Evolutionary conservation across 1,140 invertebrate species (phyloP).

Genomic region (Heliconius hewitsoni): DNA sequence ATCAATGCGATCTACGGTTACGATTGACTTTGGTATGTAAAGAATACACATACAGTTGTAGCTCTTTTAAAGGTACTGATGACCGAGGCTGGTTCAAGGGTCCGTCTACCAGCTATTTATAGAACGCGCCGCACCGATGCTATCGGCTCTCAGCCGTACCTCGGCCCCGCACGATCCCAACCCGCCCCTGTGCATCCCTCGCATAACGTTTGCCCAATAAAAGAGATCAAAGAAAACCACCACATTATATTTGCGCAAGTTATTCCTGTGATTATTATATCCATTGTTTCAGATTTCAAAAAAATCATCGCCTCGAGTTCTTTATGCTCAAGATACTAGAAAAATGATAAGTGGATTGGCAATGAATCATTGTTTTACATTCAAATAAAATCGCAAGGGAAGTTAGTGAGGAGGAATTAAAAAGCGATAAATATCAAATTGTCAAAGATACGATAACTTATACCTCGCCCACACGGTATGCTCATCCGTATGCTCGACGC

Average conservation of each 20-base stretch:
- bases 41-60: slow-evolving; percentile 57
- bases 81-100: slow-evolving; percentile 74
- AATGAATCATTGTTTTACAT: slow-evolving; percentile 48
- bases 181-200: slow-evolving; percentile 74
- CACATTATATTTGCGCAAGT: slow-evolving; percentile 72
- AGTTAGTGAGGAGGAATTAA: slow-evolving; percentile 41
- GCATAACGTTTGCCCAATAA: slow-evolving; percentile 70
- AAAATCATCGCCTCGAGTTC: slow-evolving; percentile 54
- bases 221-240: slow-evolving; percentile 73
- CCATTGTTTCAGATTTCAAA: slow-evolving; percentile 66
- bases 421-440: slow-evolving; percentile 42
- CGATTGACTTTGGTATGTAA: slow-evolving; percentile 42
- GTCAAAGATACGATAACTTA: slow-evolving; percentile 53
- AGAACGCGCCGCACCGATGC: slow-evolving; percentile 70
- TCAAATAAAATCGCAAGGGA: slow-evolving; percentile 48
- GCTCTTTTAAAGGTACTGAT: slow-evolving; percentile 63
- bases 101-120: slow-evolving; percentile 76
- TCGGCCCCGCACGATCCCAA: slow-evolving; percentile 63
- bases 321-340: slow-evolving; percentile 49
- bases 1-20: slow-evolving; percentile 22
- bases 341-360: slow-evolving; percentile 60
- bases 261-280: slow-evolving; percentile 70
- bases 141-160: slow-evolving; percentile 67
- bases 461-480: slow-evolving; percentile 44
- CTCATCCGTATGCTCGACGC: slow-evolving; percentile 75